These are phyloP conservation scores for Ochotona curzoniae DNA, from an alignment of 2,113 vertebrate species.

Conservation along the genomic window DNA sequence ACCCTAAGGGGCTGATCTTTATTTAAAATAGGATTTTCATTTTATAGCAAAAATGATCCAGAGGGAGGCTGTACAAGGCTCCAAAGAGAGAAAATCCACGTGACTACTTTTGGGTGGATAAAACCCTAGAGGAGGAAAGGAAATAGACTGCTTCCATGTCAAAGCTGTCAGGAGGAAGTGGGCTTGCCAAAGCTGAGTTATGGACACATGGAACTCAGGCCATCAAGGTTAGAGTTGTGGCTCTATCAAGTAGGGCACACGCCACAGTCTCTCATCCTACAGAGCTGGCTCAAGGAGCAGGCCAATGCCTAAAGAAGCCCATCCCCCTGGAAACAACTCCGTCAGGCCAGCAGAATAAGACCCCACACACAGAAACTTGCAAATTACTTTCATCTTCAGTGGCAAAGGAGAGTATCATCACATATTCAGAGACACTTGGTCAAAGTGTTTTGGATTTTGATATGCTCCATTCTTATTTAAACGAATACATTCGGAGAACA, in stretches of 20 bases:
- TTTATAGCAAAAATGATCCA: constrained; percentile 64
- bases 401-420: background rate
- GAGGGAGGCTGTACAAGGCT: background rate
- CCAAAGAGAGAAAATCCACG: background rate
- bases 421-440: background rate
- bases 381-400: background rate
- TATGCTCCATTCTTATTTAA: background rate
- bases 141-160: background rate
- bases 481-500: constrained; percentile 19
- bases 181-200: background rate
- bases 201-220: background rate
- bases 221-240: background rate
- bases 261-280: background rate
- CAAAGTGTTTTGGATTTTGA: background rate
- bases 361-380: background rate
- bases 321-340: background rate
- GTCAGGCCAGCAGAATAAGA: background rate
- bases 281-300: background rate
- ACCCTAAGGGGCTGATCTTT: constrained; percentile 63
- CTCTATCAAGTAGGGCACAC: background rate
- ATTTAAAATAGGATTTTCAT: constrained; percentile 74
- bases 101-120: constrained; percentile 1
- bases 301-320: background rate
- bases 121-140: constrained; percentile 59
- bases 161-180: background rate